Base-by-base conservation (phyloP, 2,888 invertebrate species). In the Melieria picta region DNA sequence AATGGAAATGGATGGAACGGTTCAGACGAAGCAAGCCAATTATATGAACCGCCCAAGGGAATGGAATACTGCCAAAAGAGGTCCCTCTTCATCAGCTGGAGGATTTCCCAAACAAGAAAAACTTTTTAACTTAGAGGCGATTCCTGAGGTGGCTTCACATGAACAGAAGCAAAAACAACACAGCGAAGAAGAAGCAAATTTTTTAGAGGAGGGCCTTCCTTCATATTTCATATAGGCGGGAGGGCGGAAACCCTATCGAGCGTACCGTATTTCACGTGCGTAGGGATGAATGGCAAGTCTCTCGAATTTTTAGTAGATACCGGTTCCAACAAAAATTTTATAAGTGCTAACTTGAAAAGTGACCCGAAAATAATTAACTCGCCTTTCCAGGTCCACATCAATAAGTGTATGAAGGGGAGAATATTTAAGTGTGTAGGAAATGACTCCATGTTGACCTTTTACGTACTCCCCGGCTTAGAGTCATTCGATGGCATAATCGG, bases 401-500 rank as follows among this genome's bases (percentile, higher is more conserved):
- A 30, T 61, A 11, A 71, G 55, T 43, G 7, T 71, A 5, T 65
- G 60, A 7, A 65, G 60, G 4, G 67, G 57, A 30, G 30, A 30
- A 30, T 30, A 30, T 30, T 30, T 30, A 30, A 30, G 30, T 30
- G 30, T 30, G 11, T 71, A 5, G 56, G 74, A 16, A 66, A 68
- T 9, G 50, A 72, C 48, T 72, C 65, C n/a, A 30, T 30, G 16
- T 30, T 74, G 1, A 45, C 65, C 30, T 72, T 74, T 65, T 76
- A 64, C 58, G 62, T 74, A 11, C 47, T 75, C 16, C 72, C 72
- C 5, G 72, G 72, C 3, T 45, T 76, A 5, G 46, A 65, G n/a
- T 66, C 69, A 7, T 70, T 70, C 48, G 62, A 73, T 45, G 70
- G 72, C 43, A 62, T 75, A 48, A 73, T 71, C 13, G 73, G 75